These are phyloP conservation scores for Pipistrellus pipistrellus DNA, from an alignment of 2,797 vertebrate genomes.

Conservation along the genomic window DNA sequence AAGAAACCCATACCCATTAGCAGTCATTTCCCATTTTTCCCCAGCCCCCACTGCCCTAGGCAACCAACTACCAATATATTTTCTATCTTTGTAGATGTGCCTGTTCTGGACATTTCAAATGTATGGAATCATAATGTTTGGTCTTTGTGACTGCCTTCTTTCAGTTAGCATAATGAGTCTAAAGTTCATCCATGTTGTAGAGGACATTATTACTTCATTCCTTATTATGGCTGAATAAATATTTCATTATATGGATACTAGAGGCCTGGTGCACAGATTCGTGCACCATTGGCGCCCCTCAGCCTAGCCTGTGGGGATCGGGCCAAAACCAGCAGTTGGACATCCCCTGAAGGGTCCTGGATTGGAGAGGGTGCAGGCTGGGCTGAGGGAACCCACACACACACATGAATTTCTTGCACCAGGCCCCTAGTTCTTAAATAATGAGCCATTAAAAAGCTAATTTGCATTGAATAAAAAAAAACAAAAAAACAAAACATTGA, in stretches of 20 bases:
- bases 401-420: no score
- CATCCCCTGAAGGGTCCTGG: no score
- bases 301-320: no score
- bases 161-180: background rate
- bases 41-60: background rate
- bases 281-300: no score
- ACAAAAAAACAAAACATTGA: no score
- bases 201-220: background rate
- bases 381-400: no score
- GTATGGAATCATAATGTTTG: background rate
- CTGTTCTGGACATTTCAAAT: slow-evolving; percentile 31
- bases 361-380: no score
- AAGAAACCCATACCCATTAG: background rate
- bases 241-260: background rate
- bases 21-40: background rate
- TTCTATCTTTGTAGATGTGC: background rate
- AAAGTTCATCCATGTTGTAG: background rate
- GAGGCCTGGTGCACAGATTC: no score
- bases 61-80: background rate
- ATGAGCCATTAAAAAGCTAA: background rate
- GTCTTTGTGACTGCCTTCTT: background rate
- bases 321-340: no score
- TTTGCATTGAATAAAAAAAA: no score
- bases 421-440: background rate
- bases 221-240: background rate